Percentiles rank a stretch among this genome's conserved stretches.
Conservation (phyloP, 2,113 vertebrate genomes). For the Chroicocephalus ridibundus region DNA sequence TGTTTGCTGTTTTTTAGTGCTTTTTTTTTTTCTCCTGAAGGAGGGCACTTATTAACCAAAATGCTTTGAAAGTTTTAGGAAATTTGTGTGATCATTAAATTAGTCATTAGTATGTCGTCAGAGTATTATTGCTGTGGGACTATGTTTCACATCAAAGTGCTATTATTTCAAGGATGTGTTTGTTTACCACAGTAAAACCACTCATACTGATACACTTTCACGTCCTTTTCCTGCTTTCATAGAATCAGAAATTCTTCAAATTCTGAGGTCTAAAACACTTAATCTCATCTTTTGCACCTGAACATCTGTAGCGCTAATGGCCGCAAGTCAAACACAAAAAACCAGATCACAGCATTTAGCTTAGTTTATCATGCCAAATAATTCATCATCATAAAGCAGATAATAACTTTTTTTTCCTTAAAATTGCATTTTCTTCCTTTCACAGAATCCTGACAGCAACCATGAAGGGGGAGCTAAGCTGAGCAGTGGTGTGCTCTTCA, state of each 20-base stretch:
- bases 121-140: not conserved
- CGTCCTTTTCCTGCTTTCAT: not conserved
- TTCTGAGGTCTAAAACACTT: not conserved
- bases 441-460: not conserved
- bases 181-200: not conserved
- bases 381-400: not conserved
- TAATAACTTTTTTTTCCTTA: not conserved
- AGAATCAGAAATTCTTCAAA: not conserved
- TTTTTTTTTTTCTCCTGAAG: not conserved
- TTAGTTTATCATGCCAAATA: not conserved
- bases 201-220: not conserved
- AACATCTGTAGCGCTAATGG: not conserved
- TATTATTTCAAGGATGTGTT: not conserved
- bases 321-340: not conserved
- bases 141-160: slow-evolving; percentile 15
- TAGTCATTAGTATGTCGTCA: not conserved
- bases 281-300: not conserved
- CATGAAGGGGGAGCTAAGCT: not conserved
- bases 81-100: not conserved
- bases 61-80: not conserved
- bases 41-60: not conserved
- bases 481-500: not conserved
- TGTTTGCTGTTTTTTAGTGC: not conserved
- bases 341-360: not conserved
- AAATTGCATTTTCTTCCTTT: not conserved